Percentiles rank a stretch among this genome's conserved stretches.
Conservation (phyloP, 2,888 invertebrate genomes). For the Panorpa germanica region DNA sequence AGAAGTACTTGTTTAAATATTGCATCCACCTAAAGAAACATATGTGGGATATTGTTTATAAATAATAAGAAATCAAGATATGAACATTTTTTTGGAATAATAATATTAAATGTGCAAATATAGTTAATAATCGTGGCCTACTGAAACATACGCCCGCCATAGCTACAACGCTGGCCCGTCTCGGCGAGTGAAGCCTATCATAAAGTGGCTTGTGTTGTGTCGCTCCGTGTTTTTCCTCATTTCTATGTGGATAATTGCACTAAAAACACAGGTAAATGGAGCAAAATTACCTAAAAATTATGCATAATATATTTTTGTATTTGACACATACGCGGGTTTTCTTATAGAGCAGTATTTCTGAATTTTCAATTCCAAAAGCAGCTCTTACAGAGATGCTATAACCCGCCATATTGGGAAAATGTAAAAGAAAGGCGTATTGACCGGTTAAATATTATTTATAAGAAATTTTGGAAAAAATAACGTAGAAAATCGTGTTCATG, state of each 20-base stretch:
- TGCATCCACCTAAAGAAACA: slow-evolving; percentile 5
- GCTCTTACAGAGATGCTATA: no score
- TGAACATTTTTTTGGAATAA: slow-evolving; percentile 7
- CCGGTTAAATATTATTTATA: no score
- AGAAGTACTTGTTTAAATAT: no score
- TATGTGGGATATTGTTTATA: no score
- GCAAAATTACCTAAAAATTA: slow-evolving; percentile 29
- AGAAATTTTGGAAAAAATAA: no score
- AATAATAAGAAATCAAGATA: no score
- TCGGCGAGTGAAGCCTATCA: slow-evolving; percentile 26
- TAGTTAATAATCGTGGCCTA: slow-evolving; percentile 3
- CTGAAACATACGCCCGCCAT: slow-evolving; percentile 8
- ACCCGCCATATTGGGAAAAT: no score
- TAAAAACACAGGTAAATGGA: slow-evolving; percentile 25
- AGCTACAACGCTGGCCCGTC: no score
- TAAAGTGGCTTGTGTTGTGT: slow-evolving; percentile 31
- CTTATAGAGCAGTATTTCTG: slow-evolving; percentile 4
- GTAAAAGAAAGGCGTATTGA: no score
- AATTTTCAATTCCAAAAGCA: no score
- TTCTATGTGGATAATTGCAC: slow-evolving; percentile 25
- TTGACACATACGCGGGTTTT: slow-evolving; percentile 4
- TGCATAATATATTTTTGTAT: slow-evolving; percentile 21
- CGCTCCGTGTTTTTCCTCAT: slow-evolving; percentile 27
- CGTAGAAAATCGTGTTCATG: no score
- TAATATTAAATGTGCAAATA: slow-evolving; percentile 6